Conservation (phyloP, 2,888 invertebrate species). For the Deilephila porcellus region DNA sequence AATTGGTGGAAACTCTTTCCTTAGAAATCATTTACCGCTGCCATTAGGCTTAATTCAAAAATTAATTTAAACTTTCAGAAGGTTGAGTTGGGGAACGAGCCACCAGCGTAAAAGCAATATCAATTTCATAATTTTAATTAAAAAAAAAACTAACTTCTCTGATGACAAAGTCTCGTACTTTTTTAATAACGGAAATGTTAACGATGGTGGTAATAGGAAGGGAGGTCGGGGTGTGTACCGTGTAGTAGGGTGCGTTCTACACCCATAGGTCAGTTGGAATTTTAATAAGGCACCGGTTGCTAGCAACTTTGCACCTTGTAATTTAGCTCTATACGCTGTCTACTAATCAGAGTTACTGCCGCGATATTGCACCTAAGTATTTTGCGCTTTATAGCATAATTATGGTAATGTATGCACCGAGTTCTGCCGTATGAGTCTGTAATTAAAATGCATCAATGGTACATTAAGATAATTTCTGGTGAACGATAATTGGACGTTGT, state of each 20-base stretch:
- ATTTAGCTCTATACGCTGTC: constrained; percentile 39
- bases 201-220: constrained; percentile 61
- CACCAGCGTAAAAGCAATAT: constrained; percentile 81
- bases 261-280: constrained; percentile 54
- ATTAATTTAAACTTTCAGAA: constrained; percentile 85
- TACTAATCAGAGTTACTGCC: constrained; percentile 40
- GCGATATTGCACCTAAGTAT: constrained; percentile 25
- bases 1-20: constrained; percentile 80
- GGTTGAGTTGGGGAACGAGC: constrained; percentile 75
- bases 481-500: constrained; percentile 4
- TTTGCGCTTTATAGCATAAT: constrained; percentile 23
- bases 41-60: constrained; percentile 84
- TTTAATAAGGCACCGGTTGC: constrained; percentile 51
- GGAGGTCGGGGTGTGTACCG: constrained; percentile 47
- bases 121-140: constrained; percentile 86
- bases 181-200: constrained; percentile 85
- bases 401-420: constrained; percentile 19
- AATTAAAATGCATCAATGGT: constrained; percentile 9
- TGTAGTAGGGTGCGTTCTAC: constrained; percentile 37
- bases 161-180: constrained; percentile 84
- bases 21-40: constrained; percentile 80
- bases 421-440: constrained; percentile 6
- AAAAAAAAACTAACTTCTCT: constrained; percentile 82
- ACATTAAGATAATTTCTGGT: constrained; percentile 8
- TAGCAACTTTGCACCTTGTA: constrained; percentile 44